These are phyloP conservation scores for Clepsis dumicolana DNA, from an alignment of 2,888 invertebrate species.

Conservation along the genomic window DNA sequence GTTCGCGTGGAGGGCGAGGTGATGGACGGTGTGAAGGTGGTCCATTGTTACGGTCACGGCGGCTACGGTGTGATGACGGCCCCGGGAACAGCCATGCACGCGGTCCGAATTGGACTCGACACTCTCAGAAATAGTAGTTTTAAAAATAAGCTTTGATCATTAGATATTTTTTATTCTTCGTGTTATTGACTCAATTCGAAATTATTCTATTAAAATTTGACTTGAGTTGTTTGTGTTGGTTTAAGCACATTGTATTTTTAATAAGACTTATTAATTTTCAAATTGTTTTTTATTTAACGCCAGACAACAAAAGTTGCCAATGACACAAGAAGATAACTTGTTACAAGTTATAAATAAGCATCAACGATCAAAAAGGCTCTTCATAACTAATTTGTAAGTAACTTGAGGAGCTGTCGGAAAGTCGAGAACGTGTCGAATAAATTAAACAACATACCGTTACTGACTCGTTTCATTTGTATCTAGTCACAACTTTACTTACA, in stretches of 20 bases:
- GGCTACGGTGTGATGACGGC: constrained; percentile 96
- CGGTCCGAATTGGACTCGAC: constrained; percentile 89
- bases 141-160: constrained; percentile 66
- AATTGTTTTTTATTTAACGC: background rate
- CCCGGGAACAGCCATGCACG: constrained; percentile 94
- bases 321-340: background rate
- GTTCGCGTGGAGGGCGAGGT: constrained; percentile 91
- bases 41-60: constrained; percentile 98
- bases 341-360: no score
- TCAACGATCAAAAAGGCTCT: background rate
- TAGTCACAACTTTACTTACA: background rate
- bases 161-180: background rate
- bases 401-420: background rate
- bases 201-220: no score
- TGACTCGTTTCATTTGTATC: background rate
- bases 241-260: no score
- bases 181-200: no score
- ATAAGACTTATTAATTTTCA: no score
- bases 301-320: background rate
- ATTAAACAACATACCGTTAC: background rate
- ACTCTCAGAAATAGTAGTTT: constrained; percentile 67
- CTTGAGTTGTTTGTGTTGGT: no score
- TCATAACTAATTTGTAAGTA: background rate
- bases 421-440: background rate
- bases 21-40: constrained; percentile 84